Evolutionary conservation across 2,113 vertebrate species (phyloP).

Genomic region (Dromaius novaehollandiae): DNA sequence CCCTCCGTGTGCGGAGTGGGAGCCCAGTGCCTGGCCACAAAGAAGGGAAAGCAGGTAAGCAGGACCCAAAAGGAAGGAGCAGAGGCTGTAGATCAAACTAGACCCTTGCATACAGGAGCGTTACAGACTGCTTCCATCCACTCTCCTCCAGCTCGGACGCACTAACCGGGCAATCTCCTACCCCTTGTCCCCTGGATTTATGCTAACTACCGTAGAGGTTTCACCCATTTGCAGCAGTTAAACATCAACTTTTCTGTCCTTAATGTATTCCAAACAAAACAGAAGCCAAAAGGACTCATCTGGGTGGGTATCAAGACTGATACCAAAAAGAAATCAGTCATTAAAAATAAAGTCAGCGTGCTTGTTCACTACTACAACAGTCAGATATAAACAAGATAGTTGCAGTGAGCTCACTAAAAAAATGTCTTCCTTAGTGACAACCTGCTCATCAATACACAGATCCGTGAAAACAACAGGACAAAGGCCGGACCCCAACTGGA

Average conservation of each 20-base stretch:
- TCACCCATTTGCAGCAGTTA: constrained; percentile 30
- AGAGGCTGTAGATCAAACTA: background rate
- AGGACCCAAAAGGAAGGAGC: background rate
- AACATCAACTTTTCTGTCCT: background rate
- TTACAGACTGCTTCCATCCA: background rate
- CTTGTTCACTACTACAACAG: background rate
- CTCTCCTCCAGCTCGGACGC: background rate
- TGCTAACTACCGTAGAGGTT: background rate
- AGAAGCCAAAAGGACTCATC: background rate
- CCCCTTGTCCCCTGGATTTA: constrained; percentile 9
- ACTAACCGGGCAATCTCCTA: background rate
- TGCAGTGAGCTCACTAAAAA: background rate
- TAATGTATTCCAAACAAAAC: background rate
- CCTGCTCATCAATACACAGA: background rate
- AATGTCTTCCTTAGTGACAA: background rate
- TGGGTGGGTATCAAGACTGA: background rate
- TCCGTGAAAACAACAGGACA: background rate
- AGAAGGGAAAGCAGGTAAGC: background rate
- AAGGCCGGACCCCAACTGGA: background rate
- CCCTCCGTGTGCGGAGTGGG: rapidly evolving
- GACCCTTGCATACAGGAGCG: background rate
- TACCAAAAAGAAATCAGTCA: background rate
- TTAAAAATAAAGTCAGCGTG: background rate
- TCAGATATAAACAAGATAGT: background rate
- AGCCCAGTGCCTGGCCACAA: background rate